A percentile compares a stretch with the other conserved stretches of the same genome.
phyloP scores from a whole-genome alignment of 2,113 vertebrate species.

The Rattus rattus region DNA sequence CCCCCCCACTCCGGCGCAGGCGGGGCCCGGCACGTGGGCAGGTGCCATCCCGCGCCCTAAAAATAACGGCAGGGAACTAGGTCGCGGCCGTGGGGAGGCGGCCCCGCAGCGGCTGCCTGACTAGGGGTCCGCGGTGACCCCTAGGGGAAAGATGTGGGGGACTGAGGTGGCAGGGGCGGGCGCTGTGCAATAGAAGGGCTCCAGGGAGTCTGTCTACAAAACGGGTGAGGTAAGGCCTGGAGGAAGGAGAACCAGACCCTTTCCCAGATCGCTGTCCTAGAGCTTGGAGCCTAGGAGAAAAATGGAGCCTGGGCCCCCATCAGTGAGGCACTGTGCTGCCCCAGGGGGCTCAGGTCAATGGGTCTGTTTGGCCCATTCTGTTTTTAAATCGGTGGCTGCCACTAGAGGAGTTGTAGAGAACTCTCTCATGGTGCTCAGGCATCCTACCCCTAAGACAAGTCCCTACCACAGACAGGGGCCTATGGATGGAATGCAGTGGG shows the following conservation, averaged over 20 bases:
- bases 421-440: constrained; percentile 16
- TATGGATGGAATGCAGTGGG: background rate
- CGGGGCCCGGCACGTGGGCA: constrained; percentile 84
- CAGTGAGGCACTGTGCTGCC: background rate
- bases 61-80: constrained; percentile 85
- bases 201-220: constrained; percentile 59
- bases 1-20: constrained; percentile 71
- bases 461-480: background rate
- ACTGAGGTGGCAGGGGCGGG: background rate
- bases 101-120: constrained; percentile 79
- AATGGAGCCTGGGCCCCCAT: background rate
- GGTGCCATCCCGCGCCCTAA: constrained; percentile 84
- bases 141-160: constrained; percentile 29
- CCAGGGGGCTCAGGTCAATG: background rate
- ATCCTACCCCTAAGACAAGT: background rate
- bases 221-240: constrained; percentile 27
- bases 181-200: constrained; percentile 31
- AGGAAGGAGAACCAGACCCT: background rate
- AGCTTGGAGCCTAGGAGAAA: constrained; percentile 6
- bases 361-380: background rate
- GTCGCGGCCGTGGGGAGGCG: constrained; percentile 81
- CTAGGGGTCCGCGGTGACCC: constrained; percentile 76
- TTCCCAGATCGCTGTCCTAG: background rate
- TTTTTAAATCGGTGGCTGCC: background rate
- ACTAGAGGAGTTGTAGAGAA: constrained; percentile 23